These are phyloP conservation scores for Thaumatotibia leucotreta DNA, from an alignment of 1,140 invertebrate species.

Conservation along the genomic window DNA sequence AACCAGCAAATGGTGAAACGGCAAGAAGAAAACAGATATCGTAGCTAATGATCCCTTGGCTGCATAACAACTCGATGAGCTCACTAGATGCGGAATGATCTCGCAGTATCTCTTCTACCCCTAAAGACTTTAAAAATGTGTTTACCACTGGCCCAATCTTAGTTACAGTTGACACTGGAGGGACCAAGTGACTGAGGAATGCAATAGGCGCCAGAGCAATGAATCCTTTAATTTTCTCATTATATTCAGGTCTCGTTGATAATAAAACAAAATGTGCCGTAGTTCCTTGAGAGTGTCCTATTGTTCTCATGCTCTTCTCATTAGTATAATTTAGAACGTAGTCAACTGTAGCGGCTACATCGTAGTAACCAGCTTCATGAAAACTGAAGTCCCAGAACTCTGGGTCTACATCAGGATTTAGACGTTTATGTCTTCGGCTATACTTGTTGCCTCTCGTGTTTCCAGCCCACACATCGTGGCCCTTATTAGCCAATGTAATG, in stretches of 20 bases:
- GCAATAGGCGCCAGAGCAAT: constrained; percentile 80
- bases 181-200: constrained; percentile 64
- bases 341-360: constrained; percentile 72
- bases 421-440: constrained; percentile 69
- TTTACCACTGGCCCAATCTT: not conserved
- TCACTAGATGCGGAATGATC: not conserved
- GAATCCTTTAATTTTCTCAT: constrained; percentile 77
- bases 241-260: constrained; percentile 77
- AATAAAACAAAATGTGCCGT: constrained; percentile 77
- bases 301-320: constrained; percentile 67
- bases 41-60: not conserved
- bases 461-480: constrained; percentile 82
- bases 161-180: not conserved
- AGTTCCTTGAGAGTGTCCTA: constrained; percentile 81
- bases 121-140: not conserved
- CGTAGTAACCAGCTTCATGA: constrained; percentile 75
- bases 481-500: constrained; percentile 77
- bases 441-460: constrained; percentile 81
- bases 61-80: not conserved
- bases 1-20: not conserved
- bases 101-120: not conserved
- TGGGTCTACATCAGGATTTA: constrained; percentile 73
- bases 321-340: constrained; percentile 54
- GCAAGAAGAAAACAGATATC: not conserved
- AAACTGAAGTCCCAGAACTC: constrained; percentile 77